phyloP scores from a whole-genome alignment of 2,888 invertebrate genomes.

The Plebejus melissa region DNA sequence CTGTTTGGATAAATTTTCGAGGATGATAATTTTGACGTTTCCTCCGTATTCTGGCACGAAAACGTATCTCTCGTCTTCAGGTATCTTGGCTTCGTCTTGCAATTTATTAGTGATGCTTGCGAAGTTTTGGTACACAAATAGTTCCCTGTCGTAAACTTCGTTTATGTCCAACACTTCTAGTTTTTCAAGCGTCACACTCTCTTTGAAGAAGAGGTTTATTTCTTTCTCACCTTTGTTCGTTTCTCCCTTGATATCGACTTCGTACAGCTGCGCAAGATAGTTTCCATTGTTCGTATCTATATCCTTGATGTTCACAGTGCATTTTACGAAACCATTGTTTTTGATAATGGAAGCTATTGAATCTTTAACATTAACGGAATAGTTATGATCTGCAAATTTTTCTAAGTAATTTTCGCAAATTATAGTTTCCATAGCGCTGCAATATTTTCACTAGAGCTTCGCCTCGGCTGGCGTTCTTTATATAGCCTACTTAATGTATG shows the following conservation, averaged over 20 bases:
- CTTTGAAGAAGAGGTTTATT: constrained; percentile 51
- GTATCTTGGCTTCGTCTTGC: constrained; percentile 37
- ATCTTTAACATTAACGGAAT: not conserved
- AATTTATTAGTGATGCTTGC: constrained; percentile 39
- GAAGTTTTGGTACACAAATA: constrained; percentile 46
- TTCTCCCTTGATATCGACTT: constrained; percentile 25
- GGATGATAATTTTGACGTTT: constrained; percentile 33
- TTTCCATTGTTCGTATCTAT: constrained; percentile 17
- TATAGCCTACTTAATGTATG: not conserved
- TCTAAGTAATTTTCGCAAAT: not conserved
- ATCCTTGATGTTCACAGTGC: not conserved
- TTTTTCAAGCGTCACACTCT: constrained; percentile 38
- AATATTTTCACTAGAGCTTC: not conserved
- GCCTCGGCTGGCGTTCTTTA: not conserved
- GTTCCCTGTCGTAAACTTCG: constrained; percentile 44
- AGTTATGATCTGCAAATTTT: constrained; percentile 5
- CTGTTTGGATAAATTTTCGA: constrained; percentile 40
- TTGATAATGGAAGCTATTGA: constrained; percentile 1
- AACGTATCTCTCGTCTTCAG: constrained; percentile 33
- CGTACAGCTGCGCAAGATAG: constrained; percentile 16
- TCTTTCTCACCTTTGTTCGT: constrained; percentile 41
- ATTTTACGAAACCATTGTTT: not conserved
- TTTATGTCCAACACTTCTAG: constrained; percentile 39
- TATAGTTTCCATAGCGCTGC: not conserved
- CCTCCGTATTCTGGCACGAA: constrained; percentile 34